Conservation (phyloP, 2,888 invertebrate genomes). For the Panopea generosa region DNA sequence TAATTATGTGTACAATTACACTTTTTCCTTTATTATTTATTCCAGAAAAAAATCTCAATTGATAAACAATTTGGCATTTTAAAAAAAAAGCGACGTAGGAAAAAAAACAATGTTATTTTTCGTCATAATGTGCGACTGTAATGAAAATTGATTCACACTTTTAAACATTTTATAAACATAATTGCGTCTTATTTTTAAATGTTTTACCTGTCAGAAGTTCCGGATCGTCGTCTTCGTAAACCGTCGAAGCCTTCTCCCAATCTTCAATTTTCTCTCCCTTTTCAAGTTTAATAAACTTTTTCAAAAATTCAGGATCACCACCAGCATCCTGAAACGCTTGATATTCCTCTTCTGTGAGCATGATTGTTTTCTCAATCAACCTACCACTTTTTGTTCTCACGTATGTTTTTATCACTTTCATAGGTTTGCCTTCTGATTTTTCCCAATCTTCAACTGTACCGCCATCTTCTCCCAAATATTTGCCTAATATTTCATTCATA, state of each 20-base stretch:
- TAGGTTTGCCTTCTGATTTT: constrained; percentile 78
- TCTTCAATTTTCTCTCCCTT: constrained; percentile 83
- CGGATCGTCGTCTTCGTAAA: constrained; percentile 81
- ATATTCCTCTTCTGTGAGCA: constrained; percentile 84
- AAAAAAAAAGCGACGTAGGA: too few species aligned
- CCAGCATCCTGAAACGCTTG: constrained; percentile 79
- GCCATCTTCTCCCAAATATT: constrained; percentile 81
- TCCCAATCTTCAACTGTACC: constrained; percentile 81
- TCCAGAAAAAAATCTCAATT: too few species aligned
- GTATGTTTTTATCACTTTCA: constrained; percentile 82
- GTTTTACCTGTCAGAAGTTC: constrained; percentile 73
- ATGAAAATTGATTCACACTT: too few species aligned
- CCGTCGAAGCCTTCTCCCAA: constrained; percentile 84
- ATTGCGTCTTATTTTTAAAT: too few species aligned
- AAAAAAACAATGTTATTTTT: too few species aligned
- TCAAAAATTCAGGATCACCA: constrained; percentile 81
- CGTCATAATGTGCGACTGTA: too few species aligned
- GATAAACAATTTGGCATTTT: too few species aligned
- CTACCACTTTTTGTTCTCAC: constrained; percentile 84
- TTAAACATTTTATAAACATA: too few species aligned
- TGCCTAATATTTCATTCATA: constrained; percentile 79
- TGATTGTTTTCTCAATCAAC: constrained; percentile 81
- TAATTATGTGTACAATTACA: too few species aligned
- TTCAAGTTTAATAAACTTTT: constrained; percentile 81
- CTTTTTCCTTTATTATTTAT: too few species aligned